These are phyloP conservation scores for Neomicropteryx cornuta DNA, from an alignment of 1,140 invertebrate species.

Conservation along the genomic window DNA sequence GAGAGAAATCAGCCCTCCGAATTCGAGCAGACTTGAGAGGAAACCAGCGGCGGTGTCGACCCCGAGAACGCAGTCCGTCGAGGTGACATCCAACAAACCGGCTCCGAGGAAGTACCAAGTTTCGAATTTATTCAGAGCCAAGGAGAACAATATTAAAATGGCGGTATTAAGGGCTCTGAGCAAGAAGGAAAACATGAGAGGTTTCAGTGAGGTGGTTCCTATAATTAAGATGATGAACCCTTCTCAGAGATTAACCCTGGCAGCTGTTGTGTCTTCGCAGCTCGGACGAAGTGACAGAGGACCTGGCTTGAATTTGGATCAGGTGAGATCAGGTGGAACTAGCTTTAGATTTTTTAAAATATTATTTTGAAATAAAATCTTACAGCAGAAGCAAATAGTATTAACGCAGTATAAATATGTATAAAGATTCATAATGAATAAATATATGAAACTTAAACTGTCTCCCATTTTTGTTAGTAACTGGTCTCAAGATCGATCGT, in stretches of 20 bases:
- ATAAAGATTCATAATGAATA: too few relatives aligned
- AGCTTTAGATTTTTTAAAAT: neutral
- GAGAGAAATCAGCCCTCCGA: too few relatives aligned
- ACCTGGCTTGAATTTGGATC: slow-evolving; percentile 35
- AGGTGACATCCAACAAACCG: slow-evolving; percentile 18
- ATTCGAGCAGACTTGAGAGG: slow-evolving; percentile 12
- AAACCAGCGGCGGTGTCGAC: slow-evolving; percentile 7
- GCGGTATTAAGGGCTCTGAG: slow-evolving; percentile 35
- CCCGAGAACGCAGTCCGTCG: slow-evolving; percentile 17
- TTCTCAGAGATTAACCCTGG: slow-evolving; percentile 44
- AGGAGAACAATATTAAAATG: slow-evolving; percentile 37
- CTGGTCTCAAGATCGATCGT: too few relatives aligned
- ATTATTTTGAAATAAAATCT: too few relatives aligned
- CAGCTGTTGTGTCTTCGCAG: slow-evolving; percentile 48
- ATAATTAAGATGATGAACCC: slow-evolving; percentile 48
- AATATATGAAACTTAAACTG: too few relatives aligned
- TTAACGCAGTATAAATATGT: too few relatives aligned
- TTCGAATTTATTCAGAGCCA: slow-evolving; percentile 28
- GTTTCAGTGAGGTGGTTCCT: slow-evolving; percentile 48
- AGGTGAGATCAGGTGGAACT: slow-evolving; percentile 31
- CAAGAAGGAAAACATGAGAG: slow-evolving; percentile 35
- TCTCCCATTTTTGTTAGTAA: too few relatives aligned
- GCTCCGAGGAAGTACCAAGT: slow-evolving; percentile 28
- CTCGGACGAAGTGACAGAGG: slow-evolving; percentile 38
- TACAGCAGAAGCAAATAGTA: too few relatives aligned